phyloP scores from a whole-genome alignment of 2,888 invertebrate species.

The Temnothorax unifasciatus region DNA sequence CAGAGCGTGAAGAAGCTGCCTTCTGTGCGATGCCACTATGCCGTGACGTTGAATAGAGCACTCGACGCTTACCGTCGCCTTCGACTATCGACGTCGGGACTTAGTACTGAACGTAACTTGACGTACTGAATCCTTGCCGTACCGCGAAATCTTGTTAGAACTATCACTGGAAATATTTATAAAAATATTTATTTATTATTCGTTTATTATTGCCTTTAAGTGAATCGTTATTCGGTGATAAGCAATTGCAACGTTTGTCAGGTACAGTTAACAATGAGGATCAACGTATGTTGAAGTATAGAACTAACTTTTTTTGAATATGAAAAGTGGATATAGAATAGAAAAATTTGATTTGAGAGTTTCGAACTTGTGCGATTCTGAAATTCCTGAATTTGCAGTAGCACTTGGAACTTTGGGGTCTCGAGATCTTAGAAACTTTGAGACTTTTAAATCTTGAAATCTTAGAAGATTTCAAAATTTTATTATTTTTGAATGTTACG shows the following conservation, averaged over 20 bases:
- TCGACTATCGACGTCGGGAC: slow-evolving; percentile 42
- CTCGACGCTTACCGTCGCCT: slow-evolving; percentile 38
- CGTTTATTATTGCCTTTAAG: background rate
- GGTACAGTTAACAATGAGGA: background rate
- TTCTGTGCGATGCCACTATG: slow-evolving; percentile 39
- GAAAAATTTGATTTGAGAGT: slow-evolving; percentile 17
- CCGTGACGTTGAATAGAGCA: slow-evolving; percentile 56
- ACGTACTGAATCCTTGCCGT: slow-evolving; percentile 18
- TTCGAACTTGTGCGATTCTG: background rate
- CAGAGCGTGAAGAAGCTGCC: slow-evolving; percentile 66
- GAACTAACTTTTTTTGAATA: background rate
- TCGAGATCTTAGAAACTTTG: background rate
- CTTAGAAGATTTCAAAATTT: background rate
- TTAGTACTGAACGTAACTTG: slow-evolving; percentile 38
- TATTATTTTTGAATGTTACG: slow-evolving; percentile 3
- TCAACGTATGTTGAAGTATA: background rate
- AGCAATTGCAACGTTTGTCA: background rate
- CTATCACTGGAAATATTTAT: background rate
- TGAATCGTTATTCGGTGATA: background rate
- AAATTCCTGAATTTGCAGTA: background rate
- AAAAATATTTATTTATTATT: slow-evolving; percentile 34
- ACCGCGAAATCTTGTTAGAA: slow-evolving; percentile 33
- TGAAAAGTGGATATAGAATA: background rate
- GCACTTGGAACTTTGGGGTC: background rate
- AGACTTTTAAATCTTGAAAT: slow-evolving; percentile 16